Evolutionary conservation across 2,797 vertebrate species (phyloP), one percentile per base, ranked within the genome.

Genomic region (Remorina albescens): DNA sequence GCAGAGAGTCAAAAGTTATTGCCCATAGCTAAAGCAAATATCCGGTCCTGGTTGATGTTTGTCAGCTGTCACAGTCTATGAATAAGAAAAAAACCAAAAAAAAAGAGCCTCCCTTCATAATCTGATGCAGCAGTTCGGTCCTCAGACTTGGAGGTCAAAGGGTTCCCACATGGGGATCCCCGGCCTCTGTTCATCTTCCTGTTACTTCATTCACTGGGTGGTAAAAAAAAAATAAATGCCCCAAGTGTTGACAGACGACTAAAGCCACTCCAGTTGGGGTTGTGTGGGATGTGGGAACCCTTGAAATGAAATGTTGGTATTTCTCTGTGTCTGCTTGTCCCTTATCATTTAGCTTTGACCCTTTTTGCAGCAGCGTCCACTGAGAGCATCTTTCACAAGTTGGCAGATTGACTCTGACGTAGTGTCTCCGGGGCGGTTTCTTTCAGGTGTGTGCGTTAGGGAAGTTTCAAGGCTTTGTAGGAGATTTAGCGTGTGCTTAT

Each of bases 41-140:
- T 77, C 74, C 42, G 47, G 44, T 21, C 21, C 30, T 19, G 26
- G 61, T 63, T 55, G 76, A 85, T 70, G 78, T 71, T 72, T 70
- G 49, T 81, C 85, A 78, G 80, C 82, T 76, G 82, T 78, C 85
- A 67, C 58, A 44, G 63, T 75, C 25, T 3, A 25, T 55, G 66
- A 67, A 63, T 32, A 21, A n/a, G n/a, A n/a, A n/a, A 55, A 58
- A n/a, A n/a, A n/a, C n/a, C n/a, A n/a, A n/a, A 51, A 54, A 4
- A 36, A 37, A 18, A 42, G 5, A 16, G 15, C 41, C 41, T 42
- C 2, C 5, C 10, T 0, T 2, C 2, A 25, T 30, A 50, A 73
- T 82, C 57, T 58, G 41, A 74, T 25, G 49, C 39, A 51, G 70
- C 3, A 26, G 41, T 44, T 23, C 44, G 25, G 37, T 19, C 63